Evolutionary conservation across 2,797 vertebrate genomes (phyloP), one percentile per base, ranked within the genome.

Genomic region (Glossophaga mutica): DNA sequence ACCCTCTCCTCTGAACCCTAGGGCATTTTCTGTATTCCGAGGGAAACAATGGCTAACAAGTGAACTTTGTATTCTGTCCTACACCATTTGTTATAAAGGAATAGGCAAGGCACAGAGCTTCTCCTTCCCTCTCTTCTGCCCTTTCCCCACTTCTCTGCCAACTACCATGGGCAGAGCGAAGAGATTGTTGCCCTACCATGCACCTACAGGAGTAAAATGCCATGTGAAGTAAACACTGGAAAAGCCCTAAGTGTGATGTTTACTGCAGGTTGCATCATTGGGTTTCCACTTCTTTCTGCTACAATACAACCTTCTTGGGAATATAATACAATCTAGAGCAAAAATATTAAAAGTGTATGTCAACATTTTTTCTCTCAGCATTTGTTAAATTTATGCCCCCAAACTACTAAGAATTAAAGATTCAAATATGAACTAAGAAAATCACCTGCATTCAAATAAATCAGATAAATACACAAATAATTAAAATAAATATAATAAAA

Each of bases 391-490:
- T 34, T 59, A 59, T 46, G 2, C 21, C 59, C 84, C 22, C 1
- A 84, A 87, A 70, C 22, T 82, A 48, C 18, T 89, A 79, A 94
- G 70, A 32, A 86, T 42, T 74, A 86, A 24, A 9, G 19, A 70
- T 50, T 78, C 24, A 86, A 42, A 55, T 71, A 91, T 59, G 19
- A 77, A 68, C 86, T 79, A 68, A 55, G 81, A 97, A 90, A 87
- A 77, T 77, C 18, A 73, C 16, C 32, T 44, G 26, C 16, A 39
- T 83, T 87, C 34, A 92, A 95, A 65, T 55, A 90, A 87, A 73
- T 18, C 16, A 68, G 84, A 84, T 74, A 87, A 79, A 65, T 34
- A 76, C 3, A 70, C 11, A 78, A 11, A 44, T 39, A 78, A 92
- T 91, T 81, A 77, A 94, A 90, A 81, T 92, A 67, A 84, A 50